Evolutionary conservation across 2,113 vertebrate genomes (phyloP).

Genomic region (Acanthochromis polyacanthus): DNA sequence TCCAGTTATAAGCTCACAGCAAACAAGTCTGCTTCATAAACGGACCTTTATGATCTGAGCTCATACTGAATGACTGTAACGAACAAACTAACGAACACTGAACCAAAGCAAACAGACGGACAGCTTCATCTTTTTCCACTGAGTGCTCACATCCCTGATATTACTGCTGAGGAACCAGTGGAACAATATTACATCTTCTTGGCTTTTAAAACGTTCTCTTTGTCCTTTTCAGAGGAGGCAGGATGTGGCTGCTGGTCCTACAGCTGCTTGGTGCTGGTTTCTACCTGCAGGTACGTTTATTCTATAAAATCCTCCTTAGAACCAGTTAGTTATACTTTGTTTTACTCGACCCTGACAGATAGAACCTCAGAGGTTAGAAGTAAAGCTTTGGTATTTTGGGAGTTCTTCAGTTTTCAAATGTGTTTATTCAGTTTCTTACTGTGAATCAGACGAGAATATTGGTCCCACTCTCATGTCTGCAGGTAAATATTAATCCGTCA

Average conservation of each 20-base stretch:
- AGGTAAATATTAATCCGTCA: no score
- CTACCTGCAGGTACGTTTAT: slow-evolving; percentile 58
- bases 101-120: slow-evolving; percentile 45
- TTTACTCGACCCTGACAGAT: no score
- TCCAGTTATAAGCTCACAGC: background rate
- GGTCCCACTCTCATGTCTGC: no score
- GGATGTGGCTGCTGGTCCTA: slow-evolving; percentile 46
- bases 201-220: background rate
- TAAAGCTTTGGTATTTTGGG: no score
- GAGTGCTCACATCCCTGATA: background rate
- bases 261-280: slow-evolving; percentile 34
- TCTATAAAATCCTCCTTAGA: background rate
- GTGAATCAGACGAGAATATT: no score
- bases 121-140: background rate
- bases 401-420: no score
- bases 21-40: slow-evolving; percentile 4
- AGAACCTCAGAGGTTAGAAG: no score
- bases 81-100: background rate
- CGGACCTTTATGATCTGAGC: background rate
- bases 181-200: background rate
- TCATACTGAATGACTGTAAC: background rate
- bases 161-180: background rate
- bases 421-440: no score
- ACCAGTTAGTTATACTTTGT: no score
- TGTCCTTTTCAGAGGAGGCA: slow-evolving; percentile 7